Conservation (phyloP, 2,888 invertebrate genomes). For the Eristalis intricaria region DNA sequence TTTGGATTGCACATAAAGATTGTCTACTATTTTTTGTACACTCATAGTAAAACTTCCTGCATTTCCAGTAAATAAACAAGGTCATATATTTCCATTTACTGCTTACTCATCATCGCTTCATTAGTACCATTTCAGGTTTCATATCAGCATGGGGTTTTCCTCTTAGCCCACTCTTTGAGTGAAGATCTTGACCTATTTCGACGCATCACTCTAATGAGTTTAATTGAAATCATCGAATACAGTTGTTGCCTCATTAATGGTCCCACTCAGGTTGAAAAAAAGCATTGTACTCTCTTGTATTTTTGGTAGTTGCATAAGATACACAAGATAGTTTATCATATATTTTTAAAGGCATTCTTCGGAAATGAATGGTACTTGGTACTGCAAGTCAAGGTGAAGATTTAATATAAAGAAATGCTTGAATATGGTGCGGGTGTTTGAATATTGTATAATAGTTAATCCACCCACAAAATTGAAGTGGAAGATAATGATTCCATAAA, state of each 20-base stretch:
- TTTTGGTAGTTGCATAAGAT: background rate
- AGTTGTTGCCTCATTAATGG: background rate
- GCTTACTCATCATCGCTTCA: conserved; percentile 12
- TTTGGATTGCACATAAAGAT: background rate
- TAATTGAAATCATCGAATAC: background rate
- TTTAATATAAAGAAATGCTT: conserved; percentile 5
- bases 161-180: conserved; percentile 8
- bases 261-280: background rate
- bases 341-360: background rate
- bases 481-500: background rate
- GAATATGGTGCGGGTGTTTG: background rate
- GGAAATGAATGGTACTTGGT: background rate
- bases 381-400: conserved; percentile 12
- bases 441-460: background rate
- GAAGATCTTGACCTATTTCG: conserved; percentile 48
- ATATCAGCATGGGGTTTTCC: conserved; percentile 25
- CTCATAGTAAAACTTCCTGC: background rate
- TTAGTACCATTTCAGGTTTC: conserved; percentile 22
- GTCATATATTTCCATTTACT: conserved; percentile 14
- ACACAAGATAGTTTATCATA: background rate
- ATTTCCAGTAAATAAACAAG: conserved; percentile 9
- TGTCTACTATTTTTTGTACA: background rate
- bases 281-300: background rate
- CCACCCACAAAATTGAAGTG: background rate
- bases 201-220: conserved; percentile 7